A percentile compares a stretch with the other conserved stretches of the same genome.
phyloP scores from a whole-genome alignment of 2,797 vertebrate genomes.

The Hyperoplus lanceolatus region DNA sequence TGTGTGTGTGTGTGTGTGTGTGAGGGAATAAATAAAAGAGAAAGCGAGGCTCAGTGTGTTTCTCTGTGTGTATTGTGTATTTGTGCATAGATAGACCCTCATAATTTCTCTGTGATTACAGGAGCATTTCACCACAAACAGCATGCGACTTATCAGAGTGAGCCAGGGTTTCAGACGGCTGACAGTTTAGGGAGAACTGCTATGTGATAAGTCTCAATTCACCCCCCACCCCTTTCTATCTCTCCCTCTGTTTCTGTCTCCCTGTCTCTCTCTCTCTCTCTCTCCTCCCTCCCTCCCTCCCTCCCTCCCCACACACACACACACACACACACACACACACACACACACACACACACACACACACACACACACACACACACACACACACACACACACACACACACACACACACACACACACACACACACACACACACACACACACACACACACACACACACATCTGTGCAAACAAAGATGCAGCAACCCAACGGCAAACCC shows the following conservation, averaged over 20 bases:
- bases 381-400: background rate
- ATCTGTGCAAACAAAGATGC: constrained; percentile 59
- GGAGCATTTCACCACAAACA: constrained; percentile 66
- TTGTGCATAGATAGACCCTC: constrained; percentile 65
- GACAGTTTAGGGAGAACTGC: constrained; percentile 70
- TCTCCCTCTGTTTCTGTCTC: constrained; percentile 34
- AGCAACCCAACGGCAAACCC: constrained; percentile 43
- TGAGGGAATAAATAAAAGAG: constrained; percentile 21
- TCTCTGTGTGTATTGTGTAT: constrained; percentile 28
- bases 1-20: background rate
- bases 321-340: background rate
- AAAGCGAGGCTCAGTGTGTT: constrained; percentile 18
- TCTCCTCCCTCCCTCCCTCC: background rate
- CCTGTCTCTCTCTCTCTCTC: constrained; percentile 10
- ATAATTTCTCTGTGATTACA: constrained; percentile 61
- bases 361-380: constrained; percentile 16
- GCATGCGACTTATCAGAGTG: constrained; percentile 73
- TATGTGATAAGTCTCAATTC: constrained; percentile 71
- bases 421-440: background rate
- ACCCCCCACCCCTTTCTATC: constrained; percentile 57
- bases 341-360: constrained; percentile 41
- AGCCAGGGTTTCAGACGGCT: constrained; percentile 70
- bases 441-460: constrained; percentile 30
- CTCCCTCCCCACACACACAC: constrained; percentile 30
- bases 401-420: constrained; percentile 36